Evolutionary conservation across 2,797 vertebrate species (phyloP), one percentile per base, ranked within the genome.

Genomic region (Hippocampus kuda): DNA sequence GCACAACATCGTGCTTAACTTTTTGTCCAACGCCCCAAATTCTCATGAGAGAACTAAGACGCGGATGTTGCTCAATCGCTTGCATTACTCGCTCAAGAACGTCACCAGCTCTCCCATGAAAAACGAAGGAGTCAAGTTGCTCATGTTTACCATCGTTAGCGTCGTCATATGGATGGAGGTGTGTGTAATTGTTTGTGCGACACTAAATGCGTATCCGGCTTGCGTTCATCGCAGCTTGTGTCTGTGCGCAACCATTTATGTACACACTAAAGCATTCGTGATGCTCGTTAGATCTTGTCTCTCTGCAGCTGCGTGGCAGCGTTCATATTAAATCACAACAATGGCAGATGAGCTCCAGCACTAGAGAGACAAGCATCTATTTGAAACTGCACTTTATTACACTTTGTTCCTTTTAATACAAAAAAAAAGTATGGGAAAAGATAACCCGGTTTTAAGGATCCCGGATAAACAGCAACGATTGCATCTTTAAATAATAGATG

Each of bases 401-500:
- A 81, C 90, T 90, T 92, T 91, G 88, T 89, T 90, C 89, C 84
- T 84, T 89, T 91, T 91, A 92, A 91, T 91, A 80, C 86, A 79
- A 38, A 38, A 38, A 12, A 59, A 60, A 83, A 84, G 77, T 72
- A 70, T 87, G 85, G 71, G 75, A 83, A 87, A 88, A 88, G 80
- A 89, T 89, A 91, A 89, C 87, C 89, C 72, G 81, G 82, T 90
- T 91, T 89, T 79, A 84, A 89, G 89, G 88, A 68, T 86, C 83
- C 76, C 88, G 81, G 85, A 91, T 91, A 91, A 92, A 91, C 90
- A 91, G 88, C 85, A 86, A 84, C 86, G 85, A 92, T 90, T 89
- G 90, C 85, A 86, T 85, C 86, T 89, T 90, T 93, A 92, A 93
- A 93, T 93, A 92, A 92, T 92, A 91, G 88, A 93, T 93, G 89